Base-by-base conservation (phyloP, 2,888 invertebrate genomes). In the Standfussiana lucernea region DNA sequence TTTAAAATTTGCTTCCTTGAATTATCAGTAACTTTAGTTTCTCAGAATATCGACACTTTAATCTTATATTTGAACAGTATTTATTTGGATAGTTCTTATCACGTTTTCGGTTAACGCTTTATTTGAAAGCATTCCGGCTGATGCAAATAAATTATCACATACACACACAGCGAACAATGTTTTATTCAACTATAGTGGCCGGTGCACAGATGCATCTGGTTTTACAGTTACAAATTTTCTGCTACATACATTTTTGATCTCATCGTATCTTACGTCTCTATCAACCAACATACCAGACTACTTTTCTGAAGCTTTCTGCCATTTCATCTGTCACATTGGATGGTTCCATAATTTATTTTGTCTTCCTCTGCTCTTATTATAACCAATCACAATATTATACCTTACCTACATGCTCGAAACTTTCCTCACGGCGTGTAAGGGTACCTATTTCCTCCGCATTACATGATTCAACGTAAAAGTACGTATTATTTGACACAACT, bases 401-500 rank as follows among this genome's bases (percentile, higher is more conserved):
- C n/a, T 62, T 50, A 28, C 11, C 1, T 28, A 62, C 28, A 7
- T 35, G 40, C 11, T 59, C 11, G 32, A 40, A 66, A 40, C 21
- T 47, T 47, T 66, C 0, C 11, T 53, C 15, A 35, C 11, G 24
- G 11, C 35, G 0, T n/a, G n/a, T 37, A n/a, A n/a, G n/a, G 40
- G 18, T 21, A 40, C 32, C 10, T 5, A 15, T 45, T 21, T 32
- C n/a, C 40, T 47, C 13, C 7, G 15, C 24, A 68, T 18, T 28
- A 42, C 10, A 68, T 24, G 37, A 11, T 4, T 18, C n/a, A 37
- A 37, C 45, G 32, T n/a, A 42, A 45, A 72, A 35, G n/a, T 59
- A 32, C 18, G 0, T 18, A n/a, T 50, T 72, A 61, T 77, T 50
- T 68, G n/a, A 40, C 32, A 64, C n/a, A 77, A 56, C 37, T 40